Evolutionary conservation across 2,797 vertebrate genomes (phyloP).

Genomic region (Vultur gryphus): DNA sequence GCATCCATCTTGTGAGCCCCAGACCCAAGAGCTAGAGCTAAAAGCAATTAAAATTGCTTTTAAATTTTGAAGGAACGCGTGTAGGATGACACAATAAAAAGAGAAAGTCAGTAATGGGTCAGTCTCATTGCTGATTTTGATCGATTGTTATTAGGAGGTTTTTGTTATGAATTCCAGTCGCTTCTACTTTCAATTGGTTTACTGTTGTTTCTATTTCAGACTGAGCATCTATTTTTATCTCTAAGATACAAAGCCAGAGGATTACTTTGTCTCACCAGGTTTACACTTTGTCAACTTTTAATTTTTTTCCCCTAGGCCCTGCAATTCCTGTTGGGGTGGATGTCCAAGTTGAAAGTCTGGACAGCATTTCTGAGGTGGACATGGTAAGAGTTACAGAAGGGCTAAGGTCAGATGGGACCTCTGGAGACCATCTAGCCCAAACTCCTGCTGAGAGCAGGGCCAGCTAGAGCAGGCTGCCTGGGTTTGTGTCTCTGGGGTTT

Average conservation of each 20-base stretch:
- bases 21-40: not conserved
- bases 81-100: not conserved
- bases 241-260: not conserved
- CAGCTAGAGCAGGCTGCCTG: not conserved
- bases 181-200: not conserved
- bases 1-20: accelerated
- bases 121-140: not conserved
- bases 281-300: not conserved
- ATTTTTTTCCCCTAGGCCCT: conserved; percentile 76
- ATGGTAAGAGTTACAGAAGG: conserved; percentile 80
- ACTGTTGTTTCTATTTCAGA: not conserved
- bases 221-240: not conserved
- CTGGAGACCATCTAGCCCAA: not conserved
- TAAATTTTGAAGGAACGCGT: not conserved
- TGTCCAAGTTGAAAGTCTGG: conserved; percentile 95
- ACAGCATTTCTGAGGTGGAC: conserved; percentile 97
- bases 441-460: not conserved
- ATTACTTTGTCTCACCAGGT: not conserved
- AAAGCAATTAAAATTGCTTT: not conserved
- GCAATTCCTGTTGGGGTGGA: conserved; percentile 96
- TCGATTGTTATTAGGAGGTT: not conserved
- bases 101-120: not conserved
- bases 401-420: not conserved
- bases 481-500: not conserved
- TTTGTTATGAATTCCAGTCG: not conserved